A percentile compares a stretch with the other conserved stretches of the same genome.
Conservation (phyloP, 1,140 invertebrate species). For the Nasonia vitripennis region DNA sequence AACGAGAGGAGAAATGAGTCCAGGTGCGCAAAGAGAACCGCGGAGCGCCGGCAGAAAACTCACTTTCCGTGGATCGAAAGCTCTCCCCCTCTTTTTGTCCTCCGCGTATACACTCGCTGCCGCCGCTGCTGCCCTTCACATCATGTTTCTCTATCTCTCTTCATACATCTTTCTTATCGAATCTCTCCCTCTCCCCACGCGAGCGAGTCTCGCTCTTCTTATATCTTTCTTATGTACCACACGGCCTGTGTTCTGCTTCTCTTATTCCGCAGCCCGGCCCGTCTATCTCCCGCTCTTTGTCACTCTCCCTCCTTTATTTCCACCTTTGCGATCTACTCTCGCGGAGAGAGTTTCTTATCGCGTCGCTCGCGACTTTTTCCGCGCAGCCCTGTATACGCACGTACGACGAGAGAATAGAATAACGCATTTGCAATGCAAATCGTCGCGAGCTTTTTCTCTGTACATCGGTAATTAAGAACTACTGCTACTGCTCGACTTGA, state of each 20-base stretch:
- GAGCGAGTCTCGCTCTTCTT: background rate
- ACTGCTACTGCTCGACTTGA: background rate
- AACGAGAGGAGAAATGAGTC: slow-evolving; percentile 40
- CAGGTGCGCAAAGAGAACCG: slow-evolving; percentile 43
- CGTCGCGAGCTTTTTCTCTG: background rate
- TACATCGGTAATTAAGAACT: background rate
- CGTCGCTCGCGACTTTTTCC: background rate
- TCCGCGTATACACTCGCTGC: background rate
- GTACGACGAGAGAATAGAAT: too few species aligned
- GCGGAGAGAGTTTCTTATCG: background rate
- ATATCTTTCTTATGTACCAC: slow-evolving; percentile 10
- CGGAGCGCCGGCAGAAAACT: slow-evolving; percentile 59
- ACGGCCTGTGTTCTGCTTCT: background rate
- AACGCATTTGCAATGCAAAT: background rate
- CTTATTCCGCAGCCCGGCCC: background rate
- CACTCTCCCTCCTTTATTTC: slow-evolving; percentile 22
- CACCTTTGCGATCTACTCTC: background rate
- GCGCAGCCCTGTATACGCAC: background rate
- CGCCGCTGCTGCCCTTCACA: slow-evolving; percentile 30
- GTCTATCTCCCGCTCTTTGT: slow-evolving; percentile 17
- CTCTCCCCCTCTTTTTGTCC: slow-evolving; percentile 52
- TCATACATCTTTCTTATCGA: slow-evolving; percentile 44
- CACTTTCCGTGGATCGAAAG: slow-evolving; percentile 60
- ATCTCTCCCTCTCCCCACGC: background rate
- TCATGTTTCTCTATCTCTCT: slow-evolving; percentile 40